A percentile compares a stretch with the other conserved stretches of the same genome.
These are phyloP conservation scores for Bicyclus anynana DNA, from an alignment of 1,140 invertebrate genomes.

Conservation along the genomic window DNA sequence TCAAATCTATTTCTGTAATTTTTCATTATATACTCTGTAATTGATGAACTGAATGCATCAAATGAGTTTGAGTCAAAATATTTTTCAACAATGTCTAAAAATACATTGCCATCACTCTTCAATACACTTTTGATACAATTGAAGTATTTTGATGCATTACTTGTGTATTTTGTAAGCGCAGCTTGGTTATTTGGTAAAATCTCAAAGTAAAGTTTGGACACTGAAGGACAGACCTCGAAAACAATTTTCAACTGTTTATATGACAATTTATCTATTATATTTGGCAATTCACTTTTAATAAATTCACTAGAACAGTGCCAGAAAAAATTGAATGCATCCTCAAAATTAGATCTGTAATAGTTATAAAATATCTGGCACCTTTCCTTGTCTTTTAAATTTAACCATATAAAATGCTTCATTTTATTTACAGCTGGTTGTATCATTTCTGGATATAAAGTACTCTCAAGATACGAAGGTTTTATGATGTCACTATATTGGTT, in stretches of 20 bases:
- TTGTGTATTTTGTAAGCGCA: slow-evolving; percentile 25
- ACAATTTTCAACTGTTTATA: slow-evolving; percentile 40
- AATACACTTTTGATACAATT: slow-evolving; percentile 38
- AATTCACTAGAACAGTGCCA: slow-evolving; percentile 37
- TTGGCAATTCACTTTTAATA: slow-evolving; percentile 33
- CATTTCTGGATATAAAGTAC: slow-evolving; percentile 47
- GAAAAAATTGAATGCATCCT: slow-evolving; percentile 47
- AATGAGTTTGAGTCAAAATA: slow-evolving; percentile 33
- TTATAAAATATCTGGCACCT: slow-evolving; percentile 49
- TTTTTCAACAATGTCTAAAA: slow-evolving; percentile 45
- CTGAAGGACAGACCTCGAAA: slow-evolving; percentile 34
- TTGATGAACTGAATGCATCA: slow-evolving; percentile 22
- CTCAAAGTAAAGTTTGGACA: slow-evolving; percentile 39
- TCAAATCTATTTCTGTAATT: slow-evolving; percentile 36
- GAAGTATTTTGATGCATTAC: slow-evolving; percentile 33
- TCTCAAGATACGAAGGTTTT: slow-evolving; percentile 44
- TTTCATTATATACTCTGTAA: slow-evolving; percentile 39
- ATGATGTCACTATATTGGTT: slow-evolving; percentile 35
- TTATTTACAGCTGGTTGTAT: slow-evolving; percentile 46
- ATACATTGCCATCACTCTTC: slow-evolving; percentile 37
- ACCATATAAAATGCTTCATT: slow-evolving; percentile 49
- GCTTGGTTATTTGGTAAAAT: slow-evolving; percentile 27
- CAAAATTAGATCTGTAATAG: slow-evolving; percentile 40
- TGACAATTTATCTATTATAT: slow-evolving; percentile 37
- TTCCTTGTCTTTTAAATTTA: slow-evolving; percentile 34